Evolutionary conservation across 1,140 invertebrate genomes (phyloP), one percentile per base, ranked within the genome.

Genomic region (Leptinotarsa texana): DNA sequence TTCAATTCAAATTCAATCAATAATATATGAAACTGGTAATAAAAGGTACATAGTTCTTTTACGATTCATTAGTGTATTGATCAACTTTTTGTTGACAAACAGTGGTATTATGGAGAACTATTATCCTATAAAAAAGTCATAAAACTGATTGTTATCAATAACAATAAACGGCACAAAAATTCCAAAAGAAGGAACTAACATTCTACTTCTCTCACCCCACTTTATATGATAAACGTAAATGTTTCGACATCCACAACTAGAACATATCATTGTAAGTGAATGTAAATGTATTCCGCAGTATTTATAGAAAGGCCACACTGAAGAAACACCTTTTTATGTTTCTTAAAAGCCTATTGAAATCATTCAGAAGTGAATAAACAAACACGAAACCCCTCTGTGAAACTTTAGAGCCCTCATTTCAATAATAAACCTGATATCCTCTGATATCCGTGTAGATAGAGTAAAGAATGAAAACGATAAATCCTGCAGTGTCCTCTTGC

Each of bases 381-480:
- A 71, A 62, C 49, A 71, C 15, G 13, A 71, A 13, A 27, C 69
- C 69, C 69, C 51, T 61, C 69, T 71, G 69, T 71, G 69, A 71
- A 61, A 33, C 69, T 62, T 62, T 62, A 71, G 49, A 71, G 57
- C 48, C 48, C 48, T 71, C 57, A 71, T 62, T 62, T 71, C 22
- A 71, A 71, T 62, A 62, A 62, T 71, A 71, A 71, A 61, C 69
- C 69, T 71, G 49, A 33, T 33, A 62, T 63, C 69, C 57, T 22
- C 68, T 48, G 57, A 18, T 49, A 57, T 51, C 48, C 57, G 49
- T 71, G 22, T 61, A 71, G 69, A 71, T 71, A 71, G 22, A 62
- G 48, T 49, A 71, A 71, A 71, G 69, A 62, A 71, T 71, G 51
- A 71, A 24, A 71, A 62, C 69, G n/a, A 71, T 71, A 71, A 71